phyloP scores from a whole-genome alignment of 2,797 vertebrate genomes.

The Enteromius fasciolatus region DNA sequence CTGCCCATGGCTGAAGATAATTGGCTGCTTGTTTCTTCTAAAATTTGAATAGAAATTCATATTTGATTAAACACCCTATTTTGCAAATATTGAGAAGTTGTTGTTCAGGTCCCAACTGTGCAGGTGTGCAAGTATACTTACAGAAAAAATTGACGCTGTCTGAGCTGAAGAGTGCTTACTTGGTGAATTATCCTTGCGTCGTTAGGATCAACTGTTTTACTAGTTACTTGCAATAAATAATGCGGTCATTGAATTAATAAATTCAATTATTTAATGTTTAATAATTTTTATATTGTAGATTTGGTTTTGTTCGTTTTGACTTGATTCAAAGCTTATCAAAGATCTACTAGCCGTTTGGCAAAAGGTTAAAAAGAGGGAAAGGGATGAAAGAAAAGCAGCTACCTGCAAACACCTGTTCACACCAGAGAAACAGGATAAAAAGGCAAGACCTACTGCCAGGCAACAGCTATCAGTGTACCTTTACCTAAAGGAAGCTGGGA shows the following conservation, averaged over 20 bases:
- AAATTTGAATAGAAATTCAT: constrained; percentile 88
- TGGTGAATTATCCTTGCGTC: constrained; percentile 3
- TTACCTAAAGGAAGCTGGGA: constrained; percentile 51
- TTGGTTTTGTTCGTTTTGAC: background rate
- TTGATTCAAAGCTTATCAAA: constrained; percentile 35
- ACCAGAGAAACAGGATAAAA: constrained; percentile 57
- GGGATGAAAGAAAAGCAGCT: constrained; percentile 75
- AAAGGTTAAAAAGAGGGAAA: constrained; percentile 68
- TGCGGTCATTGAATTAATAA: background rate
- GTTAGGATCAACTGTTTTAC: background rate
- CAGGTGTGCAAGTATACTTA: constrained; percentile 69
- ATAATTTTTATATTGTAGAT: background rate
- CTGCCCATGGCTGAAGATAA: constrained; percentile 78
- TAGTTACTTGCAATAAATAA: background rate
- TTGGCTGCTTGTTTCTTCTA: constrained; percentile 80
- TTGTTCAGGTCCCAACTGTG: constrained; percentile 61
- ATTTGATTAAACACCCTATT: constrained; percentile 85
- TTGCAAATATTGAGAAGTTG: constrained; percentile 80
- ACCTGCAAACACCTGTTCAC: constrained; percentile 82
- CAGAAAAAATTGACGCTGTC: background rate
- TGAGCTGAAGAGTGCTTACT: background rate
- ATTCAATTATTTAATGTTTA: background rate
- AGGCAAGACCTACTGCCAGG: constrained; percentile 62
- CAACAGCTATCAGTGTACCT: constrained; percentile 63
- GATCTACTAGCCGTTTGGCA: constrained; percentile 67